A percentile compares a stretch with the other conserved stretches of the same genome.
phyloP scores from a whole-genome alignment of 1,140 invertebrate species.

The Ylistrum balloti region DNA sequence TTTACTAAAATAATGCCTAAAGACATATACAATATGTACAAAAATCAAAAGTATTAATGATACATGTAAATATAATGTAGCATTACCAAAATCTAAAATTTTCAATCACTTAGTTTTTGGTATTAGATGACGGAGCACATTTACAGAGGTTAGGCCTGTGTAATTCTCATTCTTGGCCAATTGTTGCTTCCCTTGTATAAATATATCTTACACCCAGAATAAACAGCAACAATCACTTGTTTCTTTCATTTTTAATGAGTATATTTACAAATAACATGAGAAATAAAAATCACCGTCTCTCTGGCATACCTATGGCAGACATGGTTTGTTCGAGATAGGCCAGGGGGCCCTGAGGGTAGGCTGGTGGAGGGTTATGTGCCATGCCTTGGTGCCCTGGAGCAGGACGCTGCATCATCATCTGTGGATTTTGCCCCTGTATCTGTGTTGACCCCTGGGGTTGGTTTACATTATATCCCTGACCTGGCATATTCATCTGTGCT shows the following conservation, averaged over 20 bases:
- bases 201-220: too few relatives aligned
- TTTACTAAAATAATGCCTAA: too few relatives aligned
- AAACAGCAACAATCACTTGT: background rate
- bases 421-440: constrained; percentile 42
- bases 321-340: constrained; percentile 92
- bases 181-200: too few relatives aligned
- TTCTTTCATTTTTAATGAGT: background rate
- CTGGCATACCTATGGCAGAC: constrained; percentile 89
- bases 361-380: constrained; percentile 67
- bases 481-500: constrained; percentile 7
- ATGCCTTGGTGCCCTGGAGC: constrained; percentile 67
- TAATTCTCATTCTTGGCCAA: too few relatives aligned
- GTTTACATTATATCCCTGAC: background rate
- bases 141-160: too few relatives aligned
- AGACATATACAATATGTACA: too few relatives aligned
- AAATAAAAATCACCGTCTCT: constrained; percentile 58
- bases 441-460: background rate
- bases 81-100: too few relatives aligned
- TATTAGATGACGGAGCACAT: too few relatives aligned
- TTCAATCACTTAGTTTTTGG: too few relatives aligned
- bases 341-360: constrained; percentile 87
- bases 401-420: constrained; percentile 83
- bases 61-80: too few relatives aligned
- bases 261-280: background rate
- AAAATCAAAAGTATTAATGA: too few relatives aligned